A percentile compares a stretch with the other conserved stretches of the same genome.
phyloP scores from a whole-genome alignment of 2,113 vertebrate species.

The Petroica traversi region DNA sequence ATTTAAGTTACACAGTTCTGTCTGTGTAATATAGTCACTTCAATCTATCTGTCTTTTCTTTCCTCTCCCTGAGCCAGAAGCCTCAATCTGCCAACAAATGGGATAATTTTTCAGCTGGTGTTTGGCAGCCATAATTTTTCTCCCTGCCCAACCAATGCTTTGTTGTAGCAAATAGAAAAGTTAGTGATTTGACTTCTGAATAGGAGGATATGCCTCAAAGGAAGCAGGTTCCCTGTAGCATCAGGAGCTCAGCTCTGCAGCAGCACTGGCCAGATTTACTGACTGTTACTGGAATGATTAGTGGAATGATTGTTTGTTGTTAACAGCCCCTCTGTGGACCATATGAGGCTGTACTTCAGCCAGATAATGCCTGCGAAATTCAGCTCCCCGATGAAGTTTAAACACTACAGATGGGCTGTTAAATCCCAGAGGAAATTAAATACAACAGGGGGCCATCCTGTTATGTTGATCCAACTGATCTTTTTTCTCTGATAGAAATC shows the following conservation, averaged over 20 bases:
- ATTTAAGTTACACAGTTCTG: conserved; percentile 55
- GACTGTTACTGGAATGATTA: conserved; percentile 56
- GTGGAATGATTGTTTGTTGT: conserved; percentile 61
- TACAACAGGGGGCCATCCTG: conserved; percentile 60
- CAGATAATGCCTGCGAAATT: no score
- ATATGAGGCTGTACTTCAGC: no score
- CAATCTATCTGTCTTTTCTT: conserved; percentile 61
- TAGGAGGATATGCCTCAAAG: conserved; percentile 46
- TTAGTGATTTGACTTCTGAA: conserved; percentile 43
- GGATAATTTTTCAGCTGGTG: conserved; percentile 62
- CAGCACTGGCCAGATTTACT: conserved; percentile 27
- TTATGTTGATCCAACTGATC: conserved; percentile 48
- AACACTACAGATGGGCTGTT: conserved; percentile 55
- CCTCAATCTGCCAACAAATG: conserved; percentile 49
- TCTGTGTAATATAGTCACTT: conserved; percentile 53
- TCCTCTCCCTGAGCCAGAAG: conserved; percentile 51
- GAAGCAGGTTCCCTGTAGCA: conserved; percentile 44
- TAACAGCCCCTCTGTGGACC: conserved; percentile 63
- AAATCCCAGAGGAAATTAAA: conserved; percentile 67
- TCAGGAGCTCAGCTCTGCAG: background rate
- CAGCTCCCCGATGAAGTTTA: no score
- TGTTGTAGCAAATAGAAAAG: conserved; percentile 60
- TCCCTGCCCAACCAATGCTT: conserved; percentile 31
- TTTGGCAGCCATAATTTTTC: conserved; percentile 53
- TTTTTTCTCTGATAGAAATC: conserved; percentile 43